A percentile compares a stretch with the other conserved stretches of the same genome.
These are phyloP conservation scores for Ostrea denselamellosa DNA, from an alignment of 1,140 invertebrate genomes.

Conservation along the genomic window DNA sequence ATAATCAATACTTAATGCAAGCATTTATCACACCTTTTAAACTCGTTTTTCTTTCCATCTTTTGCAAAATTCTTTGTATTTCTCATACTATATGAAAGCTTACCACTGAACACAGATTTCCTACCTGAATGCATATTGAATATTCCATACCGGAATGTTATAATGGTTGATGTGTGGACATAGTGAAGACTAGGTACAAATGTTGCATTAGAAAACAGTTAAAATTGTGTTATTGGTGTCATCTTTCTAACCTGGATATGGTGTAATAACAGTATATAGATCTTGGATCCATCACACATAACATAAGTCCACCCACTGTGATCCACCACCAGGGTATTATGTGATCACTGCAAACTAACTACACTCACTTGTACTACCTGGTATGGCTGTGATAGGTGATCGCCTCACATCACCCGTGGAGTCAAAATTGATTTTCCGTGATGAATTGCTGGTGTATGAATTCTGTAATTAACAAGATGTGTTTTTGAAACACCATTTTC, in stretches of 20 bases:
- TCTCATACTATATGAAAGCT: not conserved
- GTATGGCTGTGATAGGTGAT: constrained; percentile 65
- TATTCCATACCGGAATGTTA: not conserved
- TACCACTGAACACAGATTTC: not conserved
- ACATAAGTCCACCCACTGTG: constrained; percentile 1
- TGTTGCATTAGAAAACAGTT: not conserved
- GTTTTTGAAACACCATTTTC: no score
- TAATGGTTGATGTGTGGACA: not conserved
- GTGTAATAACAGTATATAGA: not conserved
- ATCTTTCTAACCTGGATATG: not conserved
- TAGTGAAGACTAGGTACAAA: not conserved
- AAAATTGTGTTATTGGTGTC: not conserved
- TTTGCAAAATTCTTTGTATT: not conserved
- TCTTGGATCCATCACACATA: constrained; percentile 19
- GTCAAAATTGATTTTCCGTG: constrained; percentile 64
- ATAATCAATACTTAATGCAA: not conserved
- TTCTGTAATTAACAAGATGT: constrained; percentile 53
- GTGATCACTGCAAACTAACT: constrained; percentile 35
- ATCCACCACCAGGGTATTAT: not conserved
- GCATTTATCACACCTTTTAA: not conserved
- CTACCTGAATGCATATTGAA: not conserved
- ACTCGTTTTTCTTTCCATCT: not conserved
- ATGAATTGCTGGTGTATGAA: constrained; percentile 50
- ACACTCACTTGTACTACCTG: constrained; percentile 67
- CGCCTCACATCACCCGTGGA: constrained; percentile 64